Percentiles rank a stretch among this genome's conserved stretches.
These are phyloP conservation scores for Gymnoscopelus braueri DNA, from an alignment of 2,797 vertebrate species.

Conservation along the genomic window DNA sequence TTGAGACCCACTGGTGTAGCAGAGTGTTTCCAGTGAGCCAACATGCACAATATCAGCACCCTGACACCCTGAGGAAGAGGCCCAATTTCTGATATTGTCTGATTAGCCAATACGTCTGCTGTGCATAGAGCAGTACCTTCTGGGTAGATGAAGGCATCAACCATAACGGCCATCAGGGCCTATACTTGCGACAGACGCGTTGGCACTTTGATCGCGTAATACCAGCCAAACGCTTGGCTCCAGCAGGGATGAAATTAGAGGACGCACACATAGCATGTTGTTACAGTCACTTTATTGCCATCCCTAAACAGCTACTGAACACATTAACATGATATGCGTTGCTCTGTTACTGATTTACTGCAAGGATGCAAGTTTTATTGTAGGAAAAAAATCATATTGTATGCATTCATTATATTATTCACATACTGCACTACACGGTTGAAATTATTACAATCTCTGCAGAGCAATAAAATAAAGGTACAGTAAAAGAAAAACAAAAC, in stretches of 20 bases:
- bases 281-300: slow-evolving; percentile 16
- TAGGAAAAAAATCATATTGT: background rate
- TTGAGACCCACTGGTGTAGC: no score
- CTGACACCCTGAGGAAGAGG: no score
- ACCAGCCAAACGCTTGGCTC: slow-evolving; percentile 1
- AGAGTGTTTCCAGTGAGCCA: no score
- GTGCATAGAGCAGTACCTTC: no score
- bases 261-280: slow-evolving; percentile 12
- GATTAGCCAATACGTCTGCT: no score
- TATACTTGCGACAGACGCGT: no score
- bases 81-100: no score
- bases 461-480: background rate
- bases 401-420: slow-evolving; percentile 9
- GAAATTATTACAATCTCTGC: background rate
- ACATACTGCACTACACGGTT: background rate
- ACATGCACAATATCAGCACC: no score
- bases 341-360: background rate
- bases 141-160: no score
- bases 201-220: background rate
- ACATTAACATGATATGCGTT: background rate
- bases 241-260: background rate
- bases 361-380: background rate
- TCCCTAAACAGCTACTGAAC: background rate
- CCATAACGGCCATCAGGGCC: no score
- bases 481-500: background rate